Evolutionary conservation across 2,888 invertebrate species (phyloP).

Genomic region (Drosophila mettleri): DNA sequence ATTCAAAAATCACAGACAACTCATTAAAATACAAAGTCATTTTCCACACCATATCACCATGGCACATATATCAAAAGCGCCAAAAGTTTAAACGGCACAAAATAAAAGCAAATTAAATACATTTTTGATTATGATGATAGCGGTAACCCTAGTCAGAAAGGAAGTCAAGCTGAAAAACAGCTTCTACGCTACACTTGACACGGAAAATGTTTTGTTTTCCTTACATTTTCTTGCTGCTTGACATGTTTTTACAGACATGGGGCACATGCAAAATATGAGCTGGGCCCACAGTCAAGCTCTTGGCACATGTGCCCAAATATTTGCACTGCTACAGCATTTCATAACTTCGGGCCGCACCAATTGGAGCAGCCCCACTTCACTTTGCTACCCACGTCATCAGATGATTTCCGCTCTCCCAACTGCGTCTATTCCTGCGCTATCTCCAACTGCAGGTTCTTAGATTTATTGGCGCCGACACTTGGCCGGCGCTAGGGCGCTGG

Average conservation of each 20-base stretch:
- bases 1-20: conserved; percentile 44
- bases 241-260: conserved; percentile 38
- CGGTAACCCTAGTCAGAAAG: conserved; percentile 67
- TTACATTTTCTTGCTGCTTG: conserved; percentile 26
- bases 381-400: conserved; percentile 17
- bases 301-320: conserved; percentile 57
- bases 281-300: conserved; percentile 14
- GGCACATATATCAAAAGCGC: conserved; percentile 73
- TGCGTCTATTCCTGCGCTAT: background rate
- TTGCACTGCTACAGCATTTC: conserved; percentile 56
- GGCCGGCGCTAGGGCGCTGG: conserved; percentile 2
- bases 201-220: conserved; percentile 57
- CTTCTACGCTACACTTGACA: conserved; percentile 72
- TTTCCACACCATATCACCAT: conserved; percentile 76
- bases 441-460: conserved; percentile 39
- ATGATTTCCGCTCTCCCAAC: background rate
- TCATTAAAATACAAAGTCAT: conserved; percentile 78
- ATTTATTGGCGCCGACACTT: conserved; percentile 61
- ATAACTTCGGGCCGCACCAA: conserved; percentile 51
- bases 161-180: conserved; percentile 78
- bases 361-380: background rate
- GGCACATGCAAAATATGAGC: conserved; percentile 54
- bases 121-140: conserved; percentile 72
- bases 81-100: conserved; percentile 60
- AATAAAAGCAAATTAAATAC: conserved; percentile 75